Evolutionary conservation across 1,140 invertebrate genomes (phyloP).

Genomic region (Branchinecta lindahli): DNA sequence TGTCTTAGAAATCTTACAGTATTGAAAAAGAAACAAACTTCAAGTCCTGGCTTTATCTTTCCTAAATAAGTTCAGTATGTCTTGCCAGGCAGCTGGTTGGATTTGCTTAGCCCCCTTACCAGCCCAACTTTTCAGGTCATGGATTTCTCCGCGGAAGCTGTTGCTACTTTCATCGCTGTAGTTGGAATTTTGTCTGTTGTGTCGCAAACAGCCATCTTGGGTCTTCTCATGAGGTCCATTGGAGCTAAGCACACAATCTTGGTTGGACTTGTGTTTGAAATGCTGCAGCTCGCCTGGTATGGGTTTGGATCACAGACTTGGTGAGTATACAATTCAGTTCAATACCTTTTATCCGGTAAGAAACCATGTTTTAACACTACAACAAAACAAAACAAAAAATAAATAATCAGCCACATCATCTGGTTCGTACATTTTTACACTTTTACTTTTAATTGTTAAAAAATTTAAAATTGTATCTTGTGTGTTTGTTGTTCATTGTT

Average conservation of each 20-base stretch:
- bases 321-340: slow-evolving; percentile 34
- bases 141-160: slow-evolving; percentile 85
- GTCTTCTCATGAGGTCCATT: slow-evolving; percentile 69
- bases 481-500: no score
- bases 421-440: background rate
- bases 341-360: background rate
- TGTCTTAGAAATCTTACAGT: no score
- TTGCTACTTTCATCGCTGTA: slow-evolving; percentile 92
- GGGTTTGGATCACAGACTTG: slow-evolving; percentile 74
- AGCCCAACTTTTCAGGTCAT: slow-evolving; percentile 47
- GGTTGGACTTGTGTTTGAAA: slow-evolving; percentile 87
- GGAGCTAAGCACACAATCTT: slow-evolving; percentile 95
- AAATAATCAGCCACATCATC: background rate
- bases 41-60: no score
- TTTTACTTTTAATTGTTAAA: no score
- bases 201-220: slow-evolving; percentile 52
- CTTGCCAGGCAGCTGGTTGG: no score
- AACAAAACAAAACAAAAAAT: no score
- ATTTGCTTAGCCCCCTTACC: no score
- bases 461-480: no score
- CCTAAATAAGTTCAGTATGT: no score
- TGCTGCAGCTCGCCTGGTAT: slow-evolving; percentile 92
- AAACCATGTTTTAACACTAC: no score
- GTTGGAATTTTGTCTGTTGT: slow-evolving; percentile 91
- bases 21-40: no score